These are phyloP conservation scores for Platysteira castanea DNA, from an alignment of 2,113 vertebrate genomes.

Conservation along the genomic window DNA sequence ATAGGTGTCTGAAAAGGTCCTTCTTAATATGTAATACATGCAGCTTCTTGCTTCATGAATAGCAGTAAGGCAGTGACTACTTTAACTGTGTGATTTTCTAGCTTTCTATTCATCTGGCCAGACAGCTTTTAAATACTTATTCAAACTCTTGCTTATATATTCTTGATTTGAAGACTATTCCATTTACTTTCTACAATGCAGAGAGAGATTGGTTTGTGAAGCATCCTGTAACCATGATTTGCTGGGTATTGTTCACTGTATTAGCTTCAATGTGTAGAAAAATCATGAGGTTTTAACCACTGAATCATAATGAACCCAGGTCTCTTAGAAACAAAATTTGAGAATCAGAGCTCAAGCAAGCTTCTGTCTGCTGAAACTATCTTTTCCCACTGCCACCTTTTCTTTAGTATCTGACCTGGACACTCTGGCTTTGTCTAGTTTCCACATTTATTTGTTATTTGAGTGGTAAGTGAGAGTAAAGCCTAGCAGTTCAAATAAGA, in stretches of 20 bases:
- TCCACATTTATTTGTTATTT: neutral
- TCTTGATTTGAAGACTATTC: neutral
- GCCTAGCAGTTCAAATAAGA: neutral
- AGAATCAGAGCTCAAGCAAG: neutral
- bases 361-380: neutral
- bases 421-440: neutral
- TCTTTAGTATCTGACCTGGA: neutral
- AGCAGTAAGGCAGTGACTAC: neutral
- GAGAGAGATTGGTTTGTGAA: neutral
- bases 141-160: neutral
- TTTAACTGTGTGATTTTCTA: neutral
- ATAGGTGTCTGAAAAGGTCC: neutral
- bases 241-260: neutral
- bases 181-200: neutral
- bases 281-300: neutral
- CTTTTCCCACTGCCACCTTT: neutral
- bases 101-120: neutral
- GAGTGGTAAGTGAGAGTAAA: neutral
- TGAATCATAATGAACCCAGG: neutral
- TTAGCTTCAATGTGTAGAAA: neutral
- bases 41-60: neutral
- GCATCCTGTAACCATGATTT: neutral
- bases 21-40: neutral
- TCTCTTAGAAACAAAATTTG: neutral
- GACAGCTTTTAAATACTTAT: neutral